Base-by-base conservation (phyloP, 2,888 invertebrate genomes). In the Gonocerus acuteangulatus region DNA sequence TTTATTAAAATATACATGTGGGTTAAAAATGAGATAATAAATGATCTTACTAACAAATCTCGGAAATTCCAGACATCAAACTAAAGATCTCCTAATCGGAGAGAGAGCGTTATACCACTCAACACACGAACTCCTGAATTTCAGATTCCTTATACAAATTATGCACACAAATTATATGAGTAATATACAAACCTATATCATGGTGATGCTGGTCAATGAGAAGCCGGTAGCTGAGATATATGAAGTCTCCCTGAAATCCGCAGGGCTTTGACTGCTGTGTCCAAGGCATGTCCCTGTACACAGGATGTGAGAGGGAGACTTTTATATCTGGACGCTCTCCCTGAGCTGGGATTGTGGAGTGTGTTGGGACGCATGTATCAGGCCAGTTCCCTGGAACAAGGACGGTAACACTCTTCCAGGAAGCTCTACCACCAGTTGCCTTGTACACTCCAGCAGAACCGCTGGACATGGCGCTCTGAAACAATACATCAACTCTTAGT, bases 251-350 rank as follows among this genome's bases (percentile, higher is more conserved):
- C 3, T 71, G 72, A 66, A 77, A 75, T 2, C 81, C 82, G 68
- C 83, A 84, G 9, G 80, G 80, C 22, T 78, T 74, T 2, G 79
- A 79, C 70, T 83, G 83, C 69, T 81, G 79, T 1, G 83, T 83
- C 78, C 80, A 82, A n/a, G 80, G 75, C 9, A 73, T 69, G 68
- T 77, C 74, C 2, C 76, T 75, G 63, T 79, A 79, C 47, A 80
- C 73, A 3, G 78, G 76, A 66, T 80, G 78, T 22, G 78, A 77
- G 9, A 73, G 71, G 2, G 77, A 77, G 21, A 80, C 73, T 23
- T 78, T 70, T 48, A 84, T 73, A 69, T 84, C 81, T 9, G 80
- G 75, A 27, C 73, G 69, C 67, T 79, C 79, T n/a, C 80, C 79
- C 62, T 75, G 75, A 23, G 77, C 76, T 59, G 76, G 73, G 44